A percentile compares a stretch with the other conserved stretches of the same genome.
These are phyloP conservation scores for Actenoides lindsayi DNA, from an alignment of 2,113 vertebrate genomes.

Conservation along the genomic window DNA sequence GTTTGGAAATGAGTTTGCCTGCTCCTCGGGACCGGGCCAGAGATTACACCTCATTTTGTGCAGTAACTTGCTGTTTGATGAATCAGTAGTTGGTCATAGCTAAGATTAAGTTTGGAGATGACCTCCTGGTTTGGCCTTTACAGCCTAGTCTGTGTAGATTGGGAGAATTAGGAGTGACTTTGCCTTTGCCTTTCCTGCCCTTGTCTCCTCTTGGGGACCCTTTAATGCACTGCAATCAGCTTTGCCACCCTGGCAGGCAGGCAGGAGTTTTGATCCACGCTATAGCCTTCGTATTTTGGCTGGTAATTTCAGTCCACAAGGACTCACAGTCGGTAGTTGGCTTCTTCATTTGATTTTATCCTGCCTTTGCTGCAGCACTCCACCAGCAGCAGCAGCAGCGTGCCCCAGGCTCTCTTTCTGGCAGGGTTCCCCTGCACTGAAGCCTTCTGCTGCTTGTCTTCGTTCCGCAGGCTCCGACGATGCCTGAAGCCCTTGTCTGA, in stretches of 20 bases:
- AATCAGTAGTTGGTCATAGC: not conserved
- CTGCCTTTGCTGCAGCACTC: not conserved
- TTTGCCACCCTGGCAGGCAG: not conserved
- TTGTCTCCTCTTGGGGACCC: not conserved
- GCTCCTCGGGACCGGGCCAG: not conserved
- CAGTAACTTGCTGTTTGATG: accelerated
- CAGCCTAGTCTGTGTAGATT: not conserved
- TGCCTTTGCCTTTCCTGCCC: not conserved
- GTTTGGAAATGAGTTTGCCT: not conserved
- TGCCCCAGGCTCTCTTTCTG: not conserved
- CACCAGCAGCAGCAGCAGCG: not conserved
- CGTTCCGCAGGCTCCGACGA: not conserved
- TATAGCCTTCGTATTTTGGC: not conserved
- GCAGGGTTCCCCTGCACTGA: too few relatives aligned
- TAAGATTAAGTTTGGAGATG: not conserved
- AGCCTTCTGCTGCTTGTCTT: not conserved
- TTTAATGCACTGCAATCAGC: not conserved
- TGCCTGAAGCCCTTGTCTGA: not conserved
- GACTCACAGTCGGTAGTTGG: not conserved
- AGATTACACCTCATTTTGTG: accelerated
- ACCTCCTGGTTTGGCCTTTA: not conserved
- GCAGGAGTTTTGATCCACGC: not conserved
- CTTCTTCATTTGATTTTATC: not conserved
- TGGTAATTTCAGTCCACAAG: not conserved
- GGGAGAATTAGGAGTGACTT: not conserved